These are phyloP conservation scores for crab-eating macaque (Macaca fascicularis) DNA, from an alignment of 2,113 vertebrate genomes.

Conservation along the genomic window T2T-MFA8v1.1 NC_088395.1:91981001-91981500, in stretches of 20 bases:
- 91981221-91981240: background rate
- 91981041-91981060: background rate
- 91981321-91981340: background rate
- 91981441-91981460: constrained; percentile 12
- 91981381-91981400: background rate
- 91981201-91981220: background rate
- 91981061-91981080: background rate
- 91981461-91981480: background rate
- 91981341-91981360: background rate
- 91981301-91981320: background rate
- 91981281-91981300: background rate
- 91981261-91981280: background rate
- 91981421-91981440: background rate
- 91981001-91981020: background rate
- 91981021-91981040: background rate
- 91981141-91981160: background rate
- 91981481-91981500: constrained; percentile 17
- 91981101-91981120: background rate
- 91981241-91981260: background rate
- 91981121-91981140: background rate
- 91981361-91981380: background rate
- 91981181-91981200: constrained; percentile 18
- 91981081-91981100: background rate
- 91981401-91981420: constrained; percentile 2
- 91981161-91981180: background rate